Base-by-base conservation (phyloP, 2,888 invertebrate species). In the Meliscaeva auricollis region DNA sequence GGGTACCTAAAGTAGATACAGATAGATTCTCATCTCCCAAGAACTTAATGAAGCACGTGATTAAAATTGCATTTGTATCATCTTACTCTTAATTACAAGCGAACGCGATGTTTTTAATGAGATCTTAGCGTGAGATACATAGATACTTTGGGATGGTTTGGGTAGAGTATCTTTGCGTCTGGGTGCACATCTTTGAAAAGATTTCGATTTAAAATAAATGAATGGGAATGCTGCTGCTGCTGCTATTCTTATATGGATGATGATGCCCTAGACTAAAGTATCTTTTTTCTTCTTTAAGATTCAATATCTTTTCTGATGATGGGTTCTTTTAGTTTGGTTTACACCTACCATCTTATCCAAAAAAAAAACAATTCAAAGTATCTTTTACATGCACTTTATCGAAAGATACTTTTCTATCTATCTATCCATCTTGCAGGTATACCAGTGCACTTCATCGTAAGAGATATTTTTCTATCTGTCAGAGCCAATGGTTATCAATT, bases 21-120 rank as follows among this genome's bases (percentile, higher is more conserved):
- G 48, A 64, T 48, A 26, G 56, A 46, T 68, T 48, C 46, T 38
- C 58, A 66, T 50, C 56, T 64, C 32, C 44, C 26, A 66, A 54
- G 48, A 48, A 60, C 81, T 76, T 88, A 89, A 88, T 89, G 89
- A 88, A 89, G 88, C 89, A 87, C 88, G 78, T 89, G 88, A 88
- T 88, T 89, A 87, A 89, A 89, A 89, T 88, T 82, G 84, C 80
- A 88, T 87, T 88, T 77, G 81, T 70, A 66, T 73, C 66, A 66
- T 72, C 72, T 77, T 76, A 62, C 68, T 73, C 76, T 85, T 85
- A 85, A 85, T 85, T 85, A 85, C 76, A 56, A 68, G 68, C n/a
- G 20, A 73, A 77, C 56, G 54, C 52, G 72, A 74, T 83, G 64
- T 64, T 79, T 82, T 76, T 85, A 85, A 85, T 85, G 85, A 85